Percentiles rank a stretch among this genome's conserved stretches.
These are phyloP conservation scores for Drosophila picticornis DNA, from an alignment of 2,888 invertebrate species.

Conservation along the genomic window DNA sequence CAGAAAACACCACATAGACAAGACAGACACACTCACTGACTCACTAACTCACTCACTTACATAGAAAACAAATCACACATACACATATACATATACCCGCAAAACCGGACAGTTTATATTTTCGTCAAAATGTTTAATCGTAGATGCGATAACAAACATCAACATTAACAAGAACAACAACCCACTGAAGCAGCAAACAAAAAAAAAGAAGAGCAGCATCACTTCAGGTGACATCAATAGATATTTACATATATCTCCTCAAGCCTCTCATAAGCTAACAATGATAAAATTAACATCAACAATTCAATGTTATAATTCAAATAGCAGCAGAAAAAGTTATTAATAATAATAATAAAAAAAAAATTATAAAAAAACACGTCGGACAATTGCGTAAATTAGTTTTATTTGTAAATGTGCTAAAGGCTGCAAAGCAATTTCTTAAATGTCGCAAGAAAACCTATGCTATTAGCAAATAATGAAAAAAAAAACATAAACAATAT, in stretches of 20 bases:
- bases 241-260: constrained; percentile 51
- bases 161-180: constrained; percentile 24
- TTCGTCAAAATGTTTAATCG: constrained; percentile 50
- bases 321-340: constrained; percentile 65
- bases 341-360: constrained; percentile 63
- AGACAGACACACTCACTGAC: constrained; percentile 5
- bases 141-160: constrained; percentile 24
- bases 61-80: constrained; percentile 2
- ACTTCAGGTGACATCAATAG: constrained; percentile 39
- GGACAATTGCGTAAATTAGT: constrained; percentile 60
- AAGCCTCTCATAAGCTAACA: constrained; percentile 71
- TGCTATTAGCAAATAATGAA: constrained; percentile 11
- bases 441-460: constrained; percentile 25
- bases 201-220: constrained; percentile 19
- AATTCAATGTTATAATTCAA: constrained; percentile 70
- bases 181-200: constrained; percentile 50
- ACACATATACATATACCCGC: constrained; percentile 17
- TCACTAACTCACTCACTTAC: constrained; percentile 15
- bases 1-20: constrained; percentile 24
- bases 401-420: constrained; percentile 53
- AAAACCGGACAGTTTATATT: constrained; percentile 49
- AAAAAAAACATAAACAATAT: constrained; percentile 6
- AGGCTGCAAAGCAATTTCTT: constrained; percentile 32
- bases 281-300: constrained; percentile 42
- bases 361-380: constrained; percentile 36